These are phyloP conservation scores for Hesperia comma DNA, from an alignment of 2,888 invertebrate genomes.

Conservation along the genomic window DNA sequence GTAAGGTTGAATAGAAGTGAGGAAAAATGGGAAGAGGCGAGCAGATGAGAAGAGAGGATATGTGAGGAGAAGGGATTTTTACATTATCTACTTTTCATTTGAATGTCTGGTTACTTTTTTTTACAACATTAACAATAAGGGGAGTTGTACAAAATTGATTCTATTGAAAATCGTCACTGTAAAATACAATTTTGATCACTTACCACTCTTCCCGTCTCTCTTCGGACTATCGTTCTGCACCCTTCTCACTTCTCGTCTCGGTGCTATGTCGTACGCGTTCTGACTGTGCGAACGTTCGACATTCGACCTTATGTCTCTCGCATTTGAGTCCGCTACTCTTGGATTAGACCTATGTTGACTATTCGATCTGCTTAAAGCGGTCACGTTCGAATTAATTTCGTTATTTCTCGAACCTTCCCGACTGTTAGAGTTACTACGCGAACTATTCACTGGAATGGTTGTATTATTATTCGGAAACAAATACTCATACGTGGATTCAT, in stretches of 20 bases:
- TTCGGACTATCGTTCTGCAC: constrained; percentile 61
- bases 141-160: no score
- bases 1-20: no score
- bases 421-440: neutral
- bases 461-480: constrained; percentile 54
- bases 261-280: constrained; percentile 62
- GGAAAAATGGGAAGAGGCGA: no score
- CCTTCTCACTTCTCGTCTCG: constrained; percentile 59
- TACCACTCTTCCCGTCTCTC: constrained; percentile 64
- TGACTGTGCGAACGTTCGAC: constrained; percentile 72
- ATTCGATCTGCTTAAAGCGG: neutral
- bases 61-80: no score
- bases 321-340: constrained; percentile 45
- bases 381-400: constrained; percentile 16
- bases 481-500: constrained; percentile 68
- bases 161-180: no score
- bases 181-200: constrained; percentile 40
- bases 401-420: neutral
- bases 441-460: constrained; percentile 3
- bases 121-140: no score
- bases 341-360: constrained; percentile 20
- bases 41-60: no score
- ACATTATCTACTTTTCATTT: no score
- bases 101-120: no score
- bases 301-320: constrained; percentile 51